A percentile compares a stretch with the other conserved stretches of the same genome.
phyloP scores from a whole-genome alignment of 2,888 invertebrate species.

The Folsomia manolachei region DNA sequence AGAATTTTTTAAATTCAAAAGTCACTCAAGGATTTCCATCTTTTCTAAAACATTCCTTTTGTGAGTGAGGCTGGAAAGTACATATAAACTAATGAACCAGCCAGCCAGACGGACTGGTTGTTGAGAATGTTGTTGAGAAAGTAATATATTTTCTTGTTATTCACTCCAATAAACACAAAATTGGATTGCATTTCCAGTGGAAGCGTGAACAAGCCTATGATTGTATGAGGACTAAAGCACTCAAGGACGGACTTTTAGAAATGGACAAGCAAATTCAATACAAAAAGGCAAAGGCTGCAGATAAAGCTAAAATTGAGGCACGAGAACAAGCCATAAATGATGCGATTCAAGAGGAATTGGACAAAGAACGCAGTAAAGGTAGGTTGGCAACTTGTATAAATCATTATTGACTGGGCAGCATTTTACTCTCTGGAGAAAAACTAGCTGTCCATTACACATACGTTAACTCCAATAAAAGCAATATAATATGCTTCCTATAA shows the following conservation, averaged over 20 bases:
- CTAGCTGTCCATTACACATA: not conserved
- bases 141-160: not conserved
- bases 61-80: too few relatives aligned
- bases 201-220: conserved; percentile 41
- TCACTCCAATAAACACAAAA: conserved; percentile 10
- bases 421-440: not conserved
- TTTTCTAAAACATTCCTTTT: too few relatives aligned
- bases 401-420: not conserved
- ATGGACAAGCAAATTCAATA: conserved; percentile 35
- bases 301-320: conserved; percentile 25
- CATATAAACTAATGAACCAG: not conserved
- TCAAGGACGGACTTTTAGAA: conserved; percentile 30
- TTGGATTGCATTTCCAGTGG: conserved; percentile 27
- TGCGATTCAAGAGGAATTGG: conserved; percentile 29
- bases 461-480: too few relatives aligned
- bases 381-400: conserved; percentile 25
- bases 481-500: too few relatives aligned
- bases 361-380: conserved; percentile 33
- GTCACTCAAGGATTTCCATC: too few relatives aligned
- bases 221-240: conserved; percentile 27
- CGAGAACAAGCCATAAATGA: conserved; percentile 35
- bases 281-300: conserved; percentile 28
- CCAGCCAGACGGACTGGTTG: too few relatives aligned
- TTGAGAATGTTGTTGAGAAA: too few relatives aligned
- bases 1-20: too few relatives aligned